A percentile compares a stretch with the other conserved stretches of the same genome.
Conservation (phyloP, 1,140 invertebrate species). For the Trachymyrmex septentrionalis region DNA sequence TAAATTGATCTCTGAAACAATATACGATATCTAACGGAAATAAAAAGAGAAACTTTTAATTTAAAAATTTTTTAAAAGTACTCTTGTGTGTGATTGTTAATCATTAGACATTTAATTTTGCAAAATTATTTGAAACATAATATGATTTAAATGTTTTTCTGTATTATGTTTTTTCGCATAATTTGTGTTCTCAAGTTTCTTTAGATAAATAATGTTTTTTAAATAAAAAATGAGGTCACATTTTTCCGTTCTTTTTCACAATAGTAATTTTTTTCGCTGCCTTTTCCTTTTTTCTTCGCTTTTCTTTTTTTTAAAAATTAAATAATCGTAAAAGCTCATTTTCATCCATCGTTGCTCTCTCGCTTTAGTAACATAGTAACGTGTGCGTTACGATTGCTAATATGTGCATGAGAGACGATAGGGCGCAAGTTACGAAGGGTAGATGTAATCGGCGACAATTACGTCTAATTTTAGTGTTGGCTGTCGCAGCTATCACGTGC, state of each 20-base stretch:
- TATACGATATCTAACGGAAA: not conserved
- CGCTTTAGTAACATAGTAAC: constrained; percentile 1
- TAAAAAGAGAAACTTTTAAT: not conserved
- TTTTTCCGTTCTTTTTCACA: not conserved
- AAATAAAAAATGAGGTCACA: not conserved
- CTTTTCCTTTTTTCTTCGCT: not conserved
- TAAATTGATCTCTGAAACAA: not conserved
- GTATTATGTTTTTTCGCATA: no score
- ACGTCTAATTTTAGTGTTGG: constrained; percentile 81
- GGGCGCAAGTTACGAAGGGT: constrained; percentile 70
- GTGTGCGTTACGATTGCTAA: constrained; percentile 43
- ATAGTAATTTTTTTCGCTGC: not conserved
- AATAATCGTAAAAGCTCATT: constrained; percentile 16
- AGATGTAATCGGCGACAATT: constrained; percentile 83
- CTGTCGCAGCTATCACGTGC: constrained; percentile 65
- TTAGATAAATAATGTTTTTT: not conserved
- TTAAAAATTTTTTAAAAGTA: not conserved
- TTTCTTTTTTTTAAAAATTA: not conserved
- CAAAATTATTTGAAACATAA: not conserved
- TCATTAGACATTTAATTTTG: not conserved
- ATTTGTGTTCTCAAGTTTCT: not conserved
- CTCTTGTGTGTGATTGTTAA: not conserved
- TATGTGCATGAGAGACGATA: constrained; percentile 30
- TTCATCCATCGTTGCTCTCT: not conserved
- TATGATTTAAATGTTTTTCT: not conserved